These are phyloP conservation scores for Heliconius sara DNA, from an alignment of 2,888 invertebrate genomes.

Conservation along the genomic window DNA sequence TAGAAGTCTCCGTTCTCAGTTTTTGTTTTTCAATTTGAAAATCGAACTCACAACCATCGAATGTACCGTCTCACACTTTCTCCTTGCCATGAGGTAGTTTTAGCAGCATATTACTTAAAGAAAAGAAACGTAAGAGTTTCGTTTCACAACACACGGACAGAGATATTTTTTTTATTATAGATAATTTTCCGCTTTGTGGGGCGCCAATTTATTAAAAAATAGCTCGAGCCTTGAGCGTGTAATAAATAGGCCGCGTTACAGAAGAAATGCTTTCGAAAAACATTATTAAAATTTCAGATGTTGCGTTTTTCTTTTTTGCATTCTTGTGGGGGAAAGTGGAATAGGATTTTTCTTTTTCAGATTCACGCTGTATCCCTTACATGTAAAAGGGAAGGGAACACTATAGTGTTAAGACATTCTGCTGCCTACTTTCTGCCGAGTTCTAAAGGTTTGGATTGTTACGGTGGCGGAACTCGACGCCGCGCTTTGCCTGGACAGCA, in stretches of 20 bases:
- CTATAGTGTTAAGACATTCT: not conserved
- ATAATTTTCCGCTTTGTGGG: conserved; percentile 48
- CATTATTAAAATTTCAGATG: conserved; percentile 20
- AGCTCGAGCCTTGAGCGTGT: conserved; percentile 32
- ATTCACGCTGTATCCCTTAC: not conserved
- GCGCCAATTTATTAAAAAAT: conserved; percentile 47
- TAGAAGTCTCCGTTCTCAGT: too few species aligned
- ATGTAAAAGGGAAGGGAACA: not conserved
- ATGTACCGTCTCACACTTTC: too few species aligned
- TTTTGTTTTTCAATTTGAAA: too few species aligned
- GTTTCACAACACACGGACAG: conserved; percentile 27
- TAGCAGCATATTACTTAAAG: not conserved
- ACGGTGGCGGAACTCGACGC: too few species aligned
- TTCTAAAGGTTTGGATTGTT: too few species aligned
- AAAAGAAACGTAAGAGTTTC: conserved; percentile 31
- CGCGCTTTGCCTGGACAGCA: too few species aligned
- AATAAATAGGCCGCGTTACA: conserved; percentile 16
- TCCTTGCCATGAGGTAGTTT: too few species aligned
- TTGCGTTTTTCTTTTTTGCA: not conserved
- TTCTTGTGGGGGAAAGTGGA: not conserved
- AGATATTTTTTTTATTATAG: conserved; percentile 41
- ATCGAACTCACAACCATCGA: too few species aligned
- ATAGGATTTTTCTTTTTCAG: not conserved
- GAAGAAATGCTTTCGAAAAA: conserved; percentile 15
- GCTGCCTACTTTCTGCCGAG: too few species aligned